Base-by-base conservation (phyloP, 2,888 invertebrate species). In the Erebia ligea region DNA sequence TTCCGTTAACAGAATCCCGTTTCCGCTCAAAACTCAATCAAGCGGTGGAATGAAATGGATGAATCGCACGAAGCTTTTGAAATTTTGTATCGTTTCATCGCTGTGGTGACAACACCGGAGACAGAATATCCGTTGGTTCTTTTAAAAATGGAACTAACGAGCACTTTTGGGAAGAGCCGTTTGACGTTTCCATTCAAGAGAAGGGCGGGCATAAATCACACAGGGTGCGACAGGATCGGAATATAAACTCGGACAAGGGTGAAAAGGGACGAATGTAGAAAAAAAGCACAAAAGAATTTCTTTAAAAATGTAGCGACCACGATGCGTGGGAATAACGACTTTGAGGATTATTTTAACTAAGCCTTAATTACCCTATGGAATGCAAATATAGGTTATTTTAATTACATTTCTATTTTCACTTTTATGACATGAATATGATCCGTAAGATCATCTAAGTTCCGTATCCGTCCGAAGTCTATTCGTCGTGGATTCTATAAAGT, bases 61-160 rank as follows among this genome's bases (percentile, higher is more conserved):
- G 77, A 81, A 82, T 82, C 82, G 83, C 82, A 82, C 84, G 83
- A 82, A 81, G 81, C 74, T 81, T 84, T 86, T 78, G 79, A 81
- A 83, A 54, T 52, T 52, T 52, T 54, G 54, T 54, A 54, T 80
- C 78, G 79, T 81, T 81, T 82, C 83, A 86, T 83, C 83, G 82
- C 76, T 76, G 82, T 82, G 89, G 81, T 89, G 89, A 89, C 91
- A 90, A 87, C 87, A 89, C 86, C 89, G 90, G 91, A 91, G 91
- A 86, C 84, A 82, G 84, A 82, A 82, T 84, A 89, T 92, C 91
- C 92, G 92, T 83, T 81, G 84, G 79, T 82, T 82, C 81, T 87
- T 90, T 89, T 88, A 87, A 88, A 90, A 87, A 86, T 86, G 86
- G 84, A 86, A 86, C 86, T 82, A 88, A 89, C 82, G 85, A 85